Base-by-base conservation (phyloP, 2,113 vertebrate species). In the Lamprologus speciosus region DNA sequence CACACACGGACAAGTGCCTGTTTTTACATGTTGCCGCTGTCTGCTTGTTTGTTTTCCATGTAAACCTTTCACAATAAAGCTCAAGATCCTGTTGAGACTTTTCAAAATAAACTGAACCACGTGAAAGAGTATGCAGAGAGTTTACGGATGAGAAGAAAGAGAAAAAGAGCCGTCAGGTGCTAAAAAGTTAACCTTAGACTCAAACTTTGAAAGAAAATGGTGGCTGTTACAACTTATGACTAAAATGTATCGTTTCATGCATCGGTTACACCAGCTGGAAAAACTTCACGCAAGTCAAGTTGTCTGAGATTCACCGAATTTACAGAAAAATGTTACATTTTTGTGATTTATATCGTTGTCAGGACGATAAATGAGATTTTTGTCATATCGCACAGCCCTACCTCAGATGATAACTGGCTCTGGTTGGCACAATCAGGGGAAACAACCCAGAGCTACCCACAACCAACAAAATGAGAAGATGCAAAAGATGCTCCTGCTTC, bases 91-190 rank as follows among this genome's bases (percentile, higher is more conserved):
- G 53, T 54, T 54, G 21, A 26, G 54, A 55, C 53, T 54, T 21
- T 21, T 54, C 51, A 54, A 54, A 54, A 54, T 55, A 55, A 55
- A 55, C 21, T 2, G 11, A 55, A 55, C 8, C 53, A 55, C 21
- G 11, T 55, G 11, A 55, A 55, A 55, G 53, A 55, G 10, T 23
- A 12, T 13, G 21, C 21, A 13, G 53, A 55, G 21, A 23, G 21
- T 23, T 55, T 55, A 55, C 4, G 1, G 21, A 55, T 23, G 6
- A 23, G 53, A 54, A 54, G 2, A 4, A 1, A 1, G 0, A n/a
- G n/a, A 7, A 21, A 12, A 54, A 54, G 10, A 23, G 53, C 10
- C 4, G 2, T 55, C n/a, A 23, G n/a, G 53, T 23, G 53, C 53
- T 54, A 54, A 54, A 23, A 55, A 7, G 6, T 55, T 13, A 55